Percentiles rank a stretch among this genome's conserved stretches.
Evolutionary conservation across 2,888 invertebrate species (phyloP).

Genomic region (Drosophila merina): DNA sequence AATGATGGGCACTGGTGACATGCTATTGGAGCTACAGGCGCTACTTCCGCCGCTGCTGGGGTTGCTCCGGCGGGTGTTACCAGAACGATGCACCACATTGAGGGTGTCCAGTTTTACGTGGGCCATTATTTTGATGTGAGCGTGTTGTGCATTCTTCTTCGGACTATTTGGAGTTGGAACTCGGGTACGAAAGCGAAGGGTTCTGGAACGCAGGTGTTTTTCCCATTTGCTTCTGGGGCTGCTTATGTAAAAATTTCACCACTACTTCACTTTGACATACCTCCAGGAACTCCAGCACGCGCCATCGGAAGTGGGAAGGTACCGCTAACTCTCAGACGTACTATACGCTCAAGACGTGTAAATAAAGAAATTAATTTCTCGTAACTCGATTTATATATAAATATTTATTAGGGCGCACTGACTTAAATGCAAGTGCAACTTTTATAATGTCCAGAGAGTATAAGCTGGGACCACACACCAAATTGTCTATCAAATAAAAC

Average conservation of each 20-base stretch:
- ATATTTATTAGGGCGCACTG: constrained; percentile 64
- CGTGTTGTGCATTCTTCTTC: constrained; percentile 21
- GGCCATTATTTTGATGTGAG: constrained; percentile 58
- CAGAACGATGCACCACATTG: constrained; percentile 52
- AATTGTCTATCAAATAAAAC: constrained; percentile 34
- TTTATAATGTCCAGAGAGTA: constrained; percentile 21
- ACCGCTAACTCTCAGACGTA: not conserved
- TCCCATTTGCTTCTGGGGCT: constrained; percentile 40
- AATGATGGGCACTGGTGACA: constrained; percentile 79
- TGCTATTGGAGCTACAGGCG: constrained; percentile 78
- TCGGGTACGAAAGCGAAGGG: constrained; percentile 25
- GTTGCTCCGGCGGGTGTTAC: constrained; percentile 49
- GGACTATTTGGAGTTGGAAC: constrained; percentile 40
- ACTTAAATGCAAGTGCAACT: constrained; percentile 55
- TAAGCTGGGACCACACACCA: too few relatives aligned
- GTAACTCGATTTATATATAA: constrained; percentile 29
- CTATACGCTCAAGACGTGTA: not conserved
- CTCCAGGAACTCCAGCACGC: constrained; percentile 7
- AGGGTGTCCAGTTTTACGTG: constrained; percentile 69
- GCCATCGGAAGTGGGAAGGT: constrained; percentile 15
- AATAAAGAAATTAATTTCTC: constrained; percentile 45
- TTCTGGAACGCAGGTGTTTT: constrained; percentile 59
- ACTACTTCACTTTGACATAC: constrained; percentile 15
- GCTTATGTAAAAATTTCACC: constrained; percentile 61
- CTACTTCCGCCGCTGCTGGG: constrained; percentile 67